These are phyloP conservation scores for Podarcis muralis DNA, from an alignment of 2,113 vertebrate species.

Conservation along the genomic window DNA sequence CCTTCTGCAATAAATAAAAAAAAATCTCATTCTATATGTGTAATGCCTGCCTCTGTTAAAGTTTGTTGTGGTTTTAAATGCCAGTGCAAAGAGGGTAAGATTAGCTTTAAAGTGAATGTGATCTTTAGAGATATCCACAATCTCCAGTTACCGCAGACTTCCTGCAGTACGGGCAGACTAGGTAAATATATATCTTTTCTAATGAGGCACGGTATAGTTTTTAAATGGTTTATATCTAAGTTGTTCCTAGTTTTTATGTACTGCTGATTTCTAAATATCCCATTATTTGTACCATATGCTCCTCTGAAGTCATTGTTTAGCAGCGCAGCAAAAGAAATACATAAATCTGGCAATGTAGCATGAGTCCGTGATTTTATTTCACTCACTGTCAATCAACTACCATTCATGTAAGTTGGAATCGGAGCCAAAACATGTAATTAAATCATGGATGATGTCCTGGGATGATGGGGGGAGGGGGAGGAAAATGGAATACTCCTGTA, in stretches of 20 bases:
- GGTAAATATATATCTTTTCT: constrained; percentile 74
- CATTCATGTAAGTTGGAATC: constrained; percentile 70
- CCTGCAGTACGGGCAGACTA: constrained; percentile 70
- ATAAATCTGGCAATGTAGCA: constrained; percentile 71
- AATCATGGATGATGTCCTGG: constrained; percentile 56
- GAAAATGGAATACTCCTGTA: constrained; percentile 29
- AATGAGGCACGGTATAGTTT: constrained; percentile 75
- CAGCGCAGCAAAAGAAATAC: constrained; percentile 70
- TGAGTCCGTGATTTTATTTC: constrained; percentile 70
- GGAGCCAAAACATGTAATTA: constrained; percentile 65
- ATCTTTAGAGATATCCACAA: constrained; percentile 58
- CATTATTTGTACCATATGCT: constrained; percentile 78
- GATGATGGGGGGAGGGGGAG: constrained; percentile 52
- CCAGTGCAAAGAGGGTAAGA: constrained; percentile 33
- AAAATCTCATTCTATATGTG: constrained; percentile 6
- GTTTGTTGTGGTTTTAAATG: constrained; percentile 53
- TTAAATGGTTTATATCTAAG: constrained; percentile 75
- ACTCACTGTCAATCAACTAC: constrained; percentile 75
- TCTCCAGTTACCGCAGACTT: constrained; percentile 69
- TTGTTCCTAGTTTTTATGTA: constrained; percentile 76
- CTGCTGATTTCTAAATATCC: constrained; percentile 75
- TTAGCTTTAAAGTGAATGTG: constrained; percentile 55
- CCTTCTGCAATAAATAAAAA: background rate
- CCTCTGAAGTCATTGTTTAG: constrained; percentile 76
- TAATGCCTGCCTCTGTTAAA: constrained; percentile 15